These are phyloP conservation scores for Danaus chrysippus DNA, from an alignment of 2,888 invertebrate species.

Conservation along the genomic window DNA sequence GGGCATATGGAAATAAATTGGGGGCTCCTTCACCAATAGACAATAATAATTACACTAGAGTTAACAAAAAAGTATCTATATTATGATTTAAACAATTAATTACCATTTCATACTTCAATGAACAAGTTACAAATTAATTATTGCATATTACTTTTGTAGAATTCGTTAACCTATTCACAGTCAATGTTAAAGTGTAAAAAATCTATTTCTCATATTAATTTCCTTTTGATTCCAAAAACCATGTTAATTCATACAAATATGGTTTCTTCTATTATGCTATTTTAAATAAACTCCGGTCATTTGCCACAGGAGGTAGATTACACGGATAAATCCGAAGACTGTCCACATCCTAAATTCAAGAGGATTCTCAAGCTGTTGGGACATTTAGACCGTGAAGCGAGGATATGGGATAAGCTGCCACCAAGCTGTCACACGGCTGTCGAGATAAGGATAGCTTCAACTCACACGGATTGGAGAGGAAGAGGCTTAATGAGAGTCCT, in stretches of 20 bases:
- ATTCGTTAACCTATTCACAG: too few relatives aligned
- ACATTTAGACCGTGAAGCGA: constrained; percentile 77
- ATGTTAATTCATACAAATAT: too few relatives aligned
- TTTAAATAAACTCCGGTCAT: not conserved
- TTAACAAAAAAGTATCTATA: too few relatives aligned
- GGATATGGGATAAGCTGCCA: constrained; percentile 78
- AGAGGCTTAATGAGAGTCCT: constrained; percentile 83
- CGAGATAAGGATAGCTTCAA: constrained; percentile 82
- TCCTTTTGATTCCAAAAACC: too few relatives aligned
- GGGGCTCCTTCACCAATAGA: too few relatives aligned
- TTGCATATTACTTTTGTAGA: too few relatives aligned
- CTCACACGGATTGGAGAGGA: constrained; percentile 82
- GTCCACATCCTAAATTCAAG: constrained; percentile 80
- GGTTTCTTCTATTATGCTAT: not conserved
- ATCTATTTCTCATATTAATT: too few relatives aligned
- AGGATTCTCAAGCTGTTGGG: constrained; percentile 80
- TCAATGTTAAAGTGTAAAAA: too few relatives aligned
- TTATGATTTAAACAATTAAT: too few relatives aligned
- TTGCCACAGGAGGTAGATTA: constrained; percentile 55
- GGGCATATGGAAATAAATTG: not conserved
- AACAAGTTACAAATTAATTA: too few relatives aligned
- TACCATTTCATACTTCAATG: too few relatives aligned
- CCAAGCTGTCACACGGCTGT: constrained; percentile 72
- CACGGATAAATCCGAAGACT: constrained; percentile 72
- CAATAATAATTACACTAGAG: too few relatives aligned